Base-by-base conservation (phyloP, 2,888 invertebrate genomes). In the Phytoseiulus persimilis region DNA sequence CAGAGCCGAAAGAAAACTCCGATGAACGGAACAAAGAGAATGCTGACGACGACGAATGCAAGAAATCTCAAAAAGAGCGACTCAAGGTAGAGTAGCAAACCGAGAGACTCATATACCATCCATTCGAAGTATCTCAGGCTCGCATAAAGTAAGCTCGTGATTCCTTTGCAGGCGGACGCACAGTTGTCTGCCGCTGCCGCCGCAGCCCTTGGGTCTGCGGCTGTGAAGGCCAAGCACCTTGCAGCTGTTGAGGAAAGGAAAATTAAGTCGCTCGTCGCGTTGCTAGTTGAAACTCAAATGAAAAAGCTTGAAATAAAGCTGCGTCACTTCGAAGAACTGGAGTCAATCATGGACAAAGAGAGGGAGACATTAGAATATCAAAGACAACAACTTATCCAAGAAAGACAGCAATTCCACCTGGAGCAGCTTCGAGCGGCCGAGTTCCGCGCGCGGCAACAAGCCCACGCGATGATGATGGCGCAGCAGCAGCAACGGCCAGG, bases 271-370 rank as follows among this genome's bases (percentile, higher is more conserved):
- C 94, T 99, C 31, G 99, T 99, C 0, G 99, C 99, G 0, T 94
- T 99, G 89, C 94, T 99, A 6, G 99, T 99, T 0, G 99, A 99
- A 93, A 99, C 99, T 0, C 99, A 99, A 94, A 99, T 99, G 98
- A 99, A 99, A 94, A 99, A 99, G 92, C 93, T 99, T 90, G 99
- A 99, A 94, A 98, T 99, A 91, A 99, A 99, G 93, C 93, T 99
- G 91, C 94, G 98, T 1, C 99, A 99, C 93, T 99, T 99, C 93
- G 99, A 99, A 92, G 99, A 99, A 92, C 93, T 99, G 31, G 99
- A 99, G 93, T 96, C 94, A 39, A 94, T 95, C 90, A 94, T 95
- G 94, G 95, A 95, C 91, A 92, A 94, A 90, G 95, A 95, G 92
- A 92, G 95, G 90, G 95, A 95, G 94, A 95, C 97, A 89, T 94